These are phyloP conservation scores for Gari tellinella DNA, from an alignment of 2,888 invertebrate species.

Conservation along the genomic window DNA sequence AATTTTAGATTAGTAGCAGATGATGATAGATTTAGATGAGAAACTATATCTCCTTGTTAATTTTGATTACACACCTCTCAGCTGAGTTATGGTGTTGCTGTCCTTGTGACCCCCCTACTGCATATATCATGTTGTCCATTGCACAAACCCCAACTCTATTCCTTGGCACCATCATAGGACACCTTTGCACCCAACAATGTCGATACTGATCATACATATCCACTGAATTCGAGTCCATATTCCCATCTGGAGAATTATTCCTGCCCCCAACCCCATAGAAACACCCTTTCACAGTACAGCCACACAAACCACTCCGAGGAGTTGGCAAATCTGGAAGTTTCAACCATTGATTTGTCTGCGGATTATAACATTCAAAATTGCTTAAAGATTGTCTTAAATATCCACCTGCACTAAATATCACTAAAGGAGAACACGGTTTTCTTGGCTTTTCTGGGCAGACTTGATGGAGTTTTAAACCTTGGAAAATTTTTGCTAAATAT, in stretches of 20 bases:
- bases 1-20: too few relatives aligned
- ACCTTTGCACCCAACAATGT: constrained; percentile 93
- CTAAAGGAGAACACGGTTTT: constrained; percentile 92
- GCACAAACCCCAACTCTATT: constrained; percentile 97
- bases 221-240: constrained; percentile 87
- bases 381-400: constrained; percentile 94
- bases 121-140: constrained; percentile 95
- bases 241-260: constrained; percentile 92
- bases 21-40: too few relatives aligned
- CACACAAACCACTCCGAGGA: constrained; percentile 90
- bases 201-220: constrained; percentile 94
- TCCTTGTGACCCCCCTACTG: constrained; percentile 95
- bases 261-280: constrained; percentile 97
- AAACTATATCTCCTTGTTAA: background rate
- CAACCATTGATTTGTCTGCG: constrained; percentile 93
- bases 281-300: constrained; percentile 86
- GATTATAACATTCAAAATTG: constrained; percentile 94
- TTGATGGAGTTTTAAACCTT: constrained; percentile 95
- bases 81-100: constrained; percentile 94
- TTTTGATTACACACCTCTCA: constrained; percentile 89
- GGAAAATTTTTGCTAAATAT: constrained; percentile 94
- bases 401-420: constrained; percentile 96
- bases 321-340: constrained; percentile 93
- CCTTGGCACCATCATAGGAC: constrained; percentile 92
- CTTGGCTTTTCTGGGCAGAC: constrained; percentile 90